Base-by-base conservation (phyloP, 2,113 vertebrate species). In the Ictidomys tridecemlineatus region DNA sequence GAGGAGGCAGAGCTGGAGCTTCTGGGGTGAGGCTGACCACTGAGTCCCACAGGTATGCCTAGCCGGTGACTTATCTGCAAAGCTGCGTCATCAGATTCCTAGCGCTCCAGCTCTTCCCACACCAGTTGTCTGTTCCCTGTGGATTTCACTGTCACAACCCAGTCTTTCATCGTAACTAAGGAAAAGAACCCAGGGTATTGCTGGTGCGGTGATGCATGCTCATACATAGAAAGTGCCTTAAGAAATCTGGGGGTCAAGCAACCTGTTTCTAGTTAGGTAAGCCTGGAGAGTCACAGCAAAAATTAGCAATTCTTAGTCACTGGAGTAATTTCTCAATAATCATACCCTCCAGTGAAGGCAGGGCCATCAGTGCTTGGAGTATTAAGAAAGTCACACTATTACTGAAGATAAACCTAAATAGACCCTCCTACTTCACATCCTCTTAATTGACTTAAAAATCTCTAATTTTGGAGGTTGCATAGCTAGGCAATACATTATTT, bases 111-210 rank as follows among this genome's bases (percentile, higher is more conserved):
- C 72, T 99, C 99, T 97, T 99, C 99, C 30, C 99, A 98, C 53
- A 99, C 99, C 0, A 99, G 99, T 37, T 98, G 99, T 99, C 87
- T 99, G 99, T 12, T 99, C 99, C 91, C 99, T 97, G 98, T 99
- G 99, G 20, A 98, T 93, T 8, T 99, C 99, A 1, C 97, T 99
- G 97, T 99, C 99, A 24, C 99, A 98, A 12, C 99, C 99, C 97
- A 99, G 96, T 8, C 99, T 99, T 96, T 99, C 99, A 53, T 99
- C 99, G 99, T 99, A 70, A 88, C 42, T 28, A 85, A 14, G 13
- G 61, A 79, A 61, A 70, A 48, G 32, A 96, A 85, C 70, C 16
- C 8, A 51, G 26, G 13, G 34, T 70, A n/a, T 72, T 58, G 53
- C 39, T 11, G 16, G 16, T 2, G 24, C 13, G 32, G 3, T 1